Evolutionary conservation across 2,113 vertebrate genomes (phyloP).

Genomic region (Sitta europaea): DNA sequence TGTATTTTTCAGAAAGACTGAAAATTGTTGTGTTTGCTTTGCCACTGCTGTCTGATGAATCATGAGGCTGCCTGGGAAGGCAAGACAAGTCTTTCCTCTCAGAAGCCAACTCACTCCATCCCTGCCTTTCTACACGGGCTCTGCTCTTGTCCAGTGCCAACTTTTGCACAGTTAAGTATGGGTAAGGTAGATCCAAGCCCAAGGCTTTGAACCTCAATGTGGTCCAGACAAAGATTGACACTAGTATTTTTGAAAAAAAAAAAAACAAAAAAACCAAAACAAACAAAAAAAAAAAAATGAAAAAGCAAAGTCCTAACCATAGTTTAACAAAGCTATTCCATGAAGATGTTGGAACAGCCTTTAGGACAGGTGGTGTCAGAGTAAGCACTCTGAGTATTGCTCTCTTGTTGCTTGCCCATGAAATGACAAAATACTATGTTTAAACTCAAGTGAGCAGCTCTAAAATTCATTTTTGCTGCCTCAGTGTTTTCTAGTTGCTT

Average conservation of each 20-base stretch:
- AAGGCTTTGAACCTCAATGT: neutral
- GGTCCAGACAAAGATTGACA: neutral
- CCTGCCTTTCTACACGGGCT: accelerated
- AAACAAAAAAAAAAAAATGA: neutral
- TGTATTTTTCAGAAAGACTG: neutral
- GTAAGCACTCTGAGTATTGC: neutral
- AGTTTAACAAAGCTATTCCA: neutral
- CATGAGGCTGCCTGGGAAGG: neutral
- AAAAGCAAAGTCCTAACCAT: neutral
- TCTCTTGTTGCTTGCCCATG: neutral
- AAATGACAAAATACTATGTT: neutral
- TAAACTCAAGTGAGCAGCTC: neutral
- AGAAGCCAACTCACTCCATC: neutral
- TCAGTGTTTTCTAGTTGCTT: neutral
- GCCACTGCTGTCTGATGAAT: neutral
- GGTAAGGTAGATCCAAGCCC: neutral
- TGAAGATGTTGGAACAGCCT: neutral
- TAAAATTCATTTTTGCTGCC: neutral
- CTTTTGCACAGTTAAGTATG: neutral
- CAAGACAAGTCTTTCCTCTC: neutral
- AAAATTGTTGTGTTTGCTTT: neutral
- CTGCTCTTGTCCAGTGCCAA: neutral
- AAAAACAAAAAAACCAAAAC: too few species aligned
- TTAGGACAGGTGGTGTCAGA: neutral
- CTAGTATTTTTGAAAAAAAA: neutral